Conservation (phyloP, 2,797 vertebrate genomes). For the Gouania willdenowi region DNA sequence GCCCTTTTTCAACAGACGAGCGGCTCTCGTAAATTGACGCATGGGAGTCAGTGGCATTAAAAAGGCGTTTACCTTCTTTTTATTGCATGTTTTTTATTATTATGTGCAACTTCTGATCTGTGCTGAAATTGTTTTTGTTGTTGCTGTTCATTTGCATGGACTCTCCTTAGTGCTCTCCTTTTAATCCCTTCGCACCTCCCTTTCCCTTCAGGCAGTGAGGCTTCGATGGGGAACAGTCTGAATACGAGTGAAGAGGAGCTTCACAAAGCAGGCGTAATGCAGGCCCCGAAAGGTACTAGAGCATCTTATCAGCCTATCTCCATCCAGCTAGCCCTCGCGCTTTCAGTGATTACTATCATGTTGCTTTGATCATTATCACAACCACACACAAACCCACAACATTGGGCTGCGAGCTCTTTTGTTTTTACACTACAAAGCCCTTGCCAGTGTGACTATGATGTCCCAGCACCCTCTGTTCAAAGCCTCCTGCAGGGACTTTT, state of each 20-base stretch:
- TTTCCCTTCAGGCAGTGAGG: constrained; percentile 69
- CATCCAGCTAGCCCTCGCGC: constrained; percentile 42
- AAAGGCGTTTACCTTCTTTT: constrained; percentile 35
- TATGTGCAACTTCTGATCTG: constrained; percentile 12
- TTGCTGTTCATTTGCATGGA: constrained; percentile 38
- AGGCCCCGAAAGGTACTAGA: constrained; percentile 69
- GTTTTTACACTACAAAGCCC: constrained; percentile 63
- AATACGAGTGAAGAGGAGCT: constrained; percentile 80
- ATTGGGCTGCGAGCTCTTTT: constrained; percentile 40
- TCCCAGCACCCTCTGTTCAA: constrained; percentile 10
- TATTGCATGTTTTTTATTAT: constrained; percentile 20
- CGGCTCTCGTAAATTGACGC: constrained; percentile 29
- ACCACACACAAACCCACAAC: constrained; percentile 30
- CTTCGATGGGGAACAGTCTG: constrained; percentile 76
- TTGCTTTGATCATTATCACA: constrained; percentile 51
- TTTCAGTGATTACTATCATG: constrained; percentile 51
- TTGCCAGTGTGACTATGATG: constrained; percentile 23
- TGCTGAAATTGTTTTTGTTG: constrained; percentile 14
- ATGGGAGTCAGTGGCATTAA: constrained; percentile 25
- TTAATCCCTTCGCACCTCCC: background rate
- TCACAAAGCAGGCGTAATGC: constrained; percentile 64
- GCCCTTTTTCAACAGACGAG: too few species aligned
- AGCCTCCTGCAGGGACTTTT: constrained; percentile 37
- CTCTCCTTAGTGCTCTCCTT: constrained; percentile 19
- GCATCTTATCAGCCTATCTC: constrained; percentile 34